Evolutionary conservation across 1,140 invertebrate genomes (phyloP), one percentile per base, ranked within the genome.

Genomic region (Trichogramma pretiosum): DNA sequence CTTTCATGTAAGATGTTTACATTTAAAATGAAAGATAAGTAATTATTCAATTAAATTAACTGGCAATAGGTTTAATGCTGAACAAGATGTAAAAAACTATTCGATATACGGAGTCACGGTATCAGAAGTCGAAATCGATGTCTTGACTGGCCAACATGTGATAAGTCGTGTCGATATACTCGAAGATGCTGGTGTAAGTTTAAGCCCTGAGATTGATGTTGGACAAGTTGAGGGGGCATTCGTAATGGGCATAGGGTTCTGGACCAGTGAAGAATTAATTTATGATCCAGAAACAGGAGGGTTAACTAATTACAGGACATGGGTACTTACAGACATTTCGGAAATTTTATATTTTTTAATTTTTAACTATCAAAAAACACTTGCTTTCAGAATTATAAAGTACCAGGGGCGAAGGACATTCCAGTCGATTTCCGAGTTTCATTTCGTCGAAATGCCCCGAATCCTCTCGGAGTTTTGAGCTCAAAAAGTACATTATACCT

Each of bases 141-240:
- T 88, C 8, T 67, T 90, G 11, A 89, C 86, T 3, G 87, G 87
- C 21, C 78, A 78, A 56, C 77, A 79, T 54, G 57, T 79, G 46
- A 61, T 86, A 14, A 63, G 65, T 5, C 74, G 85, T 33, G 82
- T 85, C 0, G 87, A 90, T 64, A 60, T 91, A 21, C 57, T 87
- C 8, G 83, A 89, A 65, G 87, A 90, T 61, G 77, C 78, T 5
- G 87, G 87, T 1, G 71, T 79, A 49, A 86, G 83, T 63, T 57
- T 89, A 36, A 89, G 77, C 65, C 87, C 86, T 0, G 65, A 79
- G 39, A 69, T 91, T 22, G 90, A 94, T 62, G 73, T 93, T 19
- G 90, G 90, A 17, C 90, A 95, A 73, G 75, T 84, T 3, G 89
- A 93, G 75, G 91, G 89, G 3, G 84, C 85, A 1, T 89, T 89